phyloP scores from a whole-genome alignment of 2,797 vertebrate species.

The Cyprinella venusta region DNA sequence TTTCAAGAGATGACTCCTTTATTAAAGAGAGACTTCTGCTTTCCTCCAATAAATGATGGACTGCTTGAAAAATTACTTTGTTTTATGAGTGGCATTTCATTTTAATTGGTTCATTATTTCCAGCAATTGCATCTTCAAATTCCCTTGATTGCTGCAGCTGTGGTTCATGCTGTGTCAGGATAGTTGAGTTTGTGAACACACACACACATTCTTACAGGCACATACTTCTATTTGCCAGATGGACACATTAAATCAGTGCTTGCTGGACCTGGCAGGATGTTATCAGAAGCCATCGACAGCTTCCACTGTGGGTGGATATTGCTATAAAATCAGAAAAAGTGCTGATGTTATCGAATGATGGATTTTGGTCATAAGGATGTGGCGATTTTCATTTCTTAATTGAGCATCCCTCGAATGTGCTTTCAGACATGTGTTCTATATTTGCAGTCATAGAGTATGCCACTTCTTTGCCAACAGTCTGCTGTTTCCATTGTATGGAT shows the following conservation, averaged over 20 bases:
- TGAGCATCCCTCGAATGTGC: constrained; percentile 26
- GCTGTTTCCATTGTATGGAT: constrained; percentile 12
- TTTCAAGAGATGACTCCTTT: constrained; percentile 41
- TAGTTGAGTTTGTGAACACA: constrained; percentile 59
- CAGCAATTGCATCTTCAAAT: constrained; percentile 75
- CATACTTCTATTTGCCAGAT: constrained; percentile 58
- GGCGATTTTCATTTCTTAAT: constrained; percentile 38
- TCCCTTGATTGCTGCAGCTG: constrained; percentile 76
- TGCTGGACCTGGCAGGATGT: constrained; percentile 46
- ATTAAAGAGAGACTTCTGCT: constrained; percentile 53
- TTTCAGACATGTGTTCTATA: constrained; percentile 18
- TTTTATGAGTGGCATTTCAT: constrained; percentile 78
- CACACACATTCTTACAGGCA: constrained; percentile 6
- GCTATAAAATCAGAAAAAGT: constrained; percentile 44
- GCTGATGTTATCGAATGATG: constrained; percentile 41
- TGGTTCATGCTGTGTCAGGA: constrained; percentile 61
- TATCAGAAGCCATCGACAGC: constrained; percentile 41
- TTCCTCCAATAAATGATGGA: constrained; percentile 72
- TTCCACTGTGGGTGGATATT: constrained; percentile 40
- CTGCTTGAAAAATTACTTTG: constrained; percentile 72
- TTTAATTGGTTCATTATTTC: constrained; percentile 82
- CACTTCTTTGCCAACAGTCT: constrained; percentile 4
- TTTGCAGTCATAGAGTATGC: constrained; percentile 19
- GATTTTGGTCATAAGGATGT: constrained; percentile 22
- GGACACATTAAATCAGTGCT: constrained; percentile 59